phyloP scores from a whole-genome alignment of 1,140 invertebrate genomes.

The Diorhabda elongata region DNA sequence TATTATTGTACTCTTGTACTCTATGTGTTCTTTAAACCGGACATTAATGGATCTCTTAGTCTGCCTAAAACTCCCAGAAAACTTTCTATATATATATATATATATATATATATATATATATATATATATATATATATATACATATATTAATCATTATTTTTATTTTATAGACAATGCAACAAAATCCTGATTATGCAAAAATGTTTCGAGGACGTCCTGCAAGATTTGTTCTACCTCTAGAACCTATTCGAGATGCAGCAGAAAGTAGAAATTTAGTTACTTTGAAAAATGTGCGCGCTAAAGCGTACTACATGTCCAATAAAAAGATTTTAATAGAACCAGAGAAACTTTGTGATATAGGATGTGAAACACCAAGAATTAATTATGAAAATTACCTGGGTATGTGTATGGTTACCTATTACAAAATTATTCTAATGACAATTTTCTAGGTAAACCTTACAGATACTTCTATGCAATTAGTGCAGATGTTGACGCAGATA shows the following conservation, averaged over 20 bases:
- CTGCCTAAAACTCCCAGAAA: too few relatives aligned
- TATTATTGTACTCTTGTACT: too few relatives aligned
- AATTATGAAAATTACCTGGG: conserved; percentile 69
- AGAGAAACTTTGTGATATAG: conserved; percentile 66
- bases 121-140: too few relatives aligned
- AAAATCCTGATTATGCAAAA: conserved; percentile 72
- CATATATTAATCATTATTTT: too few relatives aligned
- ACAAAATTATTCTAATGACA: background rate
- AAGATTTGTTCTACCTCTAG: conserved; percentile 63
- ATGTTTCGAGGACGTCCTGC: conserved; percentile 74
- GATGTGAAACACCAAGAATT: conserved; percentile 80
- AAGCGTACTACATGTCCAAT: conserved; percentile 50
- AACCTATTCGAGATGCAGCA: conserved; percentile 19
- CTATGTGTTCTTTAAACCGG: too few relatives aligned
- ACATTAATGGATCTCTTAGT: too few relatives aligned
- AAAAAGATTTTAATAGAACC: conserved; percentile 57
- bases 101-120: too few relatives aligned
- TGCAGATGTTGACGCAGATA: conserved; percentile 75
- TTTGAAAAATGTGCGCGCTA: conserved; percentile 48
- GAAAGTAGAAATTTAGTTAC: conserved; percentile 51
- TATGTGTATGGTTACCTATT: conserved; percentile 18
- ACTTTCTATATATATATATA: too few relatives aligned
- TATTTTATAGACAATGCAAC: conserved; percentile 62
- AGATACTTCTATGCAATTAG: conserved; percentile 86
- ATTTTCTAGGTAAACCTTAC: conserved; percentile 59